Conservation (phyloP, 2,113 vertebrate species). For the Carettochelys insculpta region DNA sequence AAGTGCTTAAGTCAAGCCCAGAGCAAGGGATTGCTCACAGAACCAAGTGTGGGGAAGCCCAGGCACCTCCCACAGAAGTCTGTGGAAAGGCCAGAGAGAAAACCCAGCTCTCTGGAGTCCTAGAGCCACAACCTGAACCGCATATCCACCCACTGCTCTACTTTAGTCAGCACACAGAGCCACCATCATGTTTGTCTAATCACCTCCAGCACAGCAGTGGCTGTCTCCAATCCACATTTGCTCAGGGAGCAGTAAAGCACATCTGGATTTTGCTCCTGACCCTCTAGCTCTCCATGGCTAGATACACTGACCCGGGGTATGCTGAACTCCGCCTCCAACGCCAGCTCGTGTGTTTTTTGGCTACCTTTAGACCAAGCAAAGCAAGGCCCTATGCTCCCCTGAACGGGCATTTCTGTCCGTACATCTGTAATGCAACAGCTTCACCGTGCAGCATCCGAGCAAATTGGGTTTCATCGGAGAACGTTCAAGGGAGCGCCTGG, state of each 20-base stretch:
- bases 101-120: neutral
- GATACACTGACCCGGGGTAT: neutral
- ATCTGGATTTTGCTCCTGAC: neutral
- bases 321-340: neutral
- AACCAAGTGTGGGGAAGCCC: neutral
- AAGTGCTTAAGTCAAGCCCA: no score
- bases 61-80: neutral
- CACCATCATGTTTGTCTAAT: neutral
- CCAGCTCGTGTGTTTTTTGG: neutral
- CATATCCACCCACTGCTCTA: neutral
- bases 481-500: neutral
- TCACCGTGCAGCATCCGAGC: neutral
- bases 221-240: neutral
- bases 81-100: neutral
- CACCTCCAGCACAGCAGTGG: neutral
- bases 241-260: neutral
- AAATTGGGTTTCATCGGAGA: neutral
- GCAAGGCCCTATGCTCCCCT: rapidly evolving
- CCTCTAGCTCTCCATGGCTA: neutral
- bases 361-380: rapidly evolving
- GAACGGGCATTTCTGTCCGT: neutral
- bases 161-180: neutral
- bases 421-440: neutral
- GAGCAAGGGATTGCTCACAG: no score
- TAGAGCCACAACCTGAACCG: neutral